These are phyloP conservation scores for Oxyura jamaicensis DNA, from an alignment of 2,113 vertebrate genomes.

Conservation along the genomic window DNA sequence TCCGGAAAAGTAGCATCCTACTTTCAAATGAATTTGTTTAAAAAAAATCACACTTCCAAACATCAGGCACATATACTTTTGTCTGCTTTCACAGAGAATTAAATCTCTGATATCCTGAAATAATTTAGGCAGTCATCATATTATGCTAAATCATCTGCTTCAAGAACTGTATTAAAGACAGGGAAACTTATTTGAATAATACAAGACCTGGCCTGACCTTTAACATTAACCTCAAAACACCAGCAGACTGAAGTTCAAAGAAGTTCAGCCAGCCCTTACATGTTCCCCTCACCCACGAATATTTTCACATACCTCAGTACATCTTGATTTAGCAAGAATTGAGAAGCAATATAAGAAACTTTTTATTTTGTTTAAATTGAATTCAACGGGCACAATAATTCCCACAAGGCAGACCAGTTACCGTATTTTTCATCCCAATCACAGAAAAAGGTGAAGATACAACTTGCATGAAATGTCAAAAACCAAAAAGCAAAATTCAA, in stretches of 20 bases:
- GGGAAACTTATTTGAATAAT: background rate
- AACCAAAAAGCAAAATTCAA: background rate
- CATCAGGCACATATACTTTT: background rate
- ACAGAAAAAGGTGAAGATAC: background rate
- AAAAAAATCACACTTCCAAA: background rate
- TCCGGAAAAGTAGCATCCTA: background rate
- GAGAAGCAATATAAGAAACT: background rate
- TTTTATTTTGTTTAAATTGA: background rate
- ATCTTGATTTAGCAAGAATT: background rate
- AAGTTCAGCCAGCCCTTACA: background rate
- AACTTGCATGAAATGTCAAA: background rate
- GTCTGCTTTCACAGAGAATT: background rate
- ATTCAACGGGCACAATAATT: background rate
- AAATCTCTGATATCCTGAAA: background rate
- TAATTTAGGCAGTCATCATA: background rate
- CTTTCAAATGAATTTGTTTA: conserved; percentile 20
- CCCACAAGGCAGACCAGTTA: background rate
- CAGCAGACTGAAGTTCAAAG: background rate
- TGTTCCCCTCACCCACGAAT: background rate
- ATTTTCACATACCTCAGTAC: background rate
- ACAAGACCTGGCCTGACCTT: background rate
- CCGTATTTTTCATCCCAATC: background rate
- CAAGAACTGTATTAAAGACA: background rate
- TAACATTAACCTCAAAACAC: background rate
- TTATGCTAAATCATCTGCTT: background rate